Evolutionary conservation across 1,140 invertebrate species (phyloP).

Genomic region (Euwallacea similis): DNA sequence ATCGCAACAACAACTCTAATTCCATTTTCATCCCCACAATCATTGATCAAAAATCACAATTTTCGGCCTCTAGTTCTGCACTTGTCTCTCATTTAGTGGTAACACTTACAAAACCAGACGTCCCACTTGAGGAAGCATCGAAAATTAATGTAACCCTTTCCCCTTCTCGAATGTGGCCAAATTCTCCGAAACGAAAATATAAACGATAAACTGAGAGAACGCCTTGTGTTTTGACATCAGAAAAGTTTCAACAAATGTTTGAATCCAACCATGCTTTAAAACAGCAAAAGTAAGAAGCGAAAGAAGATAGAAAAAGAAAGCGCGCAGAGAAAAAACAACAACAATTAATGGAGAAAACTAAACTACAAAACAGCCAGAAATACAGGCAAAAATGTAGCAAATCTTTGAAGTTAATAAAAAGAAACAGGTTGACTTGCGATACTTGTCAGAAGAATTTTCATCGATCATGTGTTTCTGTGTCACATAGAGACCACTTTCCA

Average conservation of each 20-base stretch:
- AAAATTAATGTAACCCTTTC: conserved; percentile 8
- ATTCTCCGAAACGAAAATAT: conserved; percentile 36
- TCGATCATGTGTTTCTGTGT: neutral
- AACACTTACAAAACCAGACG: neutral
- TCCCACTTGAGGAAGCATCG: neutral
- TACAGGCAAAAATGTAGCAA: neutral
- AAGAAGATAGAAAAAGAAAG: conserved; percentile 14
- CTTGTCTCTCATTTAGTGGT: neutral
- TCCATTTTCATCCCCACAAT: neutral
- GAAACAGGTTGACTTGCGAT: neutral
- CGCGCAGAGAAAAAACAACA: conserved; percentile 4
- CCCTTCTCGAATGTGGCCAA: neutral
- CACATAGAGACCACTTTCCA: neutral
- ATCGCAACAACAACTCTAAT: neutral
- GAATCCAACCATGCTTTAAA: neutral
- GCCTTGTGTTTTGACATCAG: conserved; percentile 29
- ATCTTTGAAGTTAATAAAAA: neutral
- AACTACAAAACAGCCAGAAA: neutral
- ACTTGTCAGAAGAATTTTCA: neutral
- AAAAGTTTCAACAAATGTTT: neutral
- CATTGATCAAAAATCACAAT: neutral
- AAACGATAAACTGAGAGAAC: conserved; percentile 35
- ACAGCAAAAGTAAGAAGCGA: neutral
- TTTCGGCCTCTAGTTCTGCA: neutral
- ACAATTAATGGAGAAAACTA: neutral